These are phyloP conservation scores for Melozone crissalis DNA, from an alignment of 2,113 vertebrate species.

Conservation along the genomic window DNA sequence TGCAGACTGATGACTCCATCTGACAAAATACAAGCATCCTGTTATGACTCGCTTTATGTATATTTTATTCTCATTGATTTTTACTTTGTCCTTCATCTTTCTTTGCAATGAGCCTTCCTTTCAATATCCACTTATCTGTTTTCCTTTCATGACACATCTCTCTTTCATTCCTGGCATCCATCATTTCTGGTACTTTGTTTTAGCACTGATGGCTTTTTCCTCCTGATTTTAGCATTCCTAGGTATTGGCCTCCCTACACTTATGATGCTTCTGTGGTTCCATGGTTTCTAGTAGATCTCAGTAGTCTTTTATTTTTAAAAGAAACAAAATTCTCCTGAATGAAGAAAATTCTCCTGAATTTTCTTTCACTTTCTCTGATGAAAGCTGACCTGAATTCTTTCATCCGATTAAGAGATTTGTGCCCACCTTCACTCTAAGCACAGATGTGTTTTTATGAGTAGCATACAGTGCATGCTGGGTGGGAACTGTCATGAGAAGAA, in stretches of 20 bases:
- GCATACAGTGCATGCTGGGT: not conserved
- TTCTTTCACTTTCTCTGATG: not conserved
- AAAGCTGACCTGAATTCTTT: not conserved
- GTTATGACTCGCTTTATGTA: not conserved
- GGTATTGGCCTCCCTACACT: accelerated
- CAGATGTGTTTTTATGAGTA: not conserved
- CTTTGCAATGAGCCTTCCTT: not conserved
- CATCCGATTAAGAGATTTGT: not conserved
- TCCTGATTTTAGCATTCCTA: not conserved
- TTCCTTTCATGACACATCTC: not conserved
- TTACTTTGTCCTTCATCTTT: not conserved
- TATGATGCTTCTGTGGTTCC: not conserved
- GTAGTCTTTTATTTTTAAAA: not conserved
- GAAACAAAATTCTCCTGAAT: not conserved
- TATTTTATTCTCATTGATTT: conserved; percentile 34
- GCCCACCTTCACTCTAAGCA: not conserved
- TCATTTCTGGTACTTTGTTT: not conserved
- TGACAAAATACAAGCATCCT: not conserved
- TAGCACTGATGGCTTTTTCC: not conserved
- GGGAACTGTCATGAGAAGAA: not conserved
- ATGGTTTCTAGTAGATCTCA: not conserved
- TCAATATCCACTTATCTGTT: not conserved
- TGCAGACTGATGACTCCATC: not conserved
- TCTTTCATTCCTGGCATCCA: not conserved
- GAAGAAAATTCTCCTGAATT: not conserved